Base-by-base conservation (phyloP, 2,797 vertebrate genomes). In the Lutjanus argentimaculatus region DNA sequence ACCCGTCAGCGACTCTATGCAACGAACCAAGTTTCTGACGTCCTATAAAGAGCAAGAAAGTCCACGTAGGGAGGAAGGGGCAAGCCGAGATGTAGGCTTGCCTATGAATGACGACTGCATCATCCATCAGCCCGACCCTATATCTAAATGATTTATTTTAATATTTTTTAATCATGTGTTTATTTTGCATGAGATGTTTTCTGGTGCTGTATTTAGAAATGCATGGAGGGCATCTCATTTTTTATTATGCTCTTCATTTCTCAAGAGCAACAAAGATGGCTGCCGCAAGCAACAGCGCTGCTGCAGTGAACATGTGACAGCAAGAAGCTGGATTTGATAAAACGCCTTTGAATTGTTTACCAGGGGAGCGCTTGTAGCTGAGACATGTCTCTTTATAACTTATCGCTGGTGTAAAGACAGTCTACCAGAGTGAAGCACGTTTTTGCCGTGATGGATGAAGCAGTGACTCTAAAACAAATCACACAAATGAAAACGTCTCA, bases 341-440 rank as follows among this genome's bases (percentile, higher is more conserved):
- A 62, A 62, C 51, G 21, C 36, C 49, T 72, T 61, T 61, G 53
- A 52, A 16, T 1, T 36, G 43, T 43, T 12, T 43, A 58, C 45
- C 16, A 25, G 30, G 21, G 42, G 9, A 9, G 15, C 1, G 51
- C 43, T 56, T 51, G 40, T 11, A 40, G 22, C n/a, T 48, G 12
- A 30, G 9, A 56, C 15, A 48, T 12, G 7, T 64, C 15, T 6
- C 0, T 8, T 42, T 62, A 25, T n/a, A 13, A 43, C 64, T 14
- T 15, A 1, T 36, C 40, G 10, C 4, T 42, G 52, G 17, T 36
- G 43, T 46, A 48, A 52, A 56, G 21, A 15, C 9, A 8, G 51
- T 46, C 67, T 64, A 43, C 65, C 64, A 69, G 53, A 25, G 45
- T 46, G 43, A 51, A 61, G 19, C 40, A 19, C 4, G 57, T 21